phyloP scores from a whole-genome alignment of 2,888 invertebrate genomes.

The Callyntrura sp. region DNA sequence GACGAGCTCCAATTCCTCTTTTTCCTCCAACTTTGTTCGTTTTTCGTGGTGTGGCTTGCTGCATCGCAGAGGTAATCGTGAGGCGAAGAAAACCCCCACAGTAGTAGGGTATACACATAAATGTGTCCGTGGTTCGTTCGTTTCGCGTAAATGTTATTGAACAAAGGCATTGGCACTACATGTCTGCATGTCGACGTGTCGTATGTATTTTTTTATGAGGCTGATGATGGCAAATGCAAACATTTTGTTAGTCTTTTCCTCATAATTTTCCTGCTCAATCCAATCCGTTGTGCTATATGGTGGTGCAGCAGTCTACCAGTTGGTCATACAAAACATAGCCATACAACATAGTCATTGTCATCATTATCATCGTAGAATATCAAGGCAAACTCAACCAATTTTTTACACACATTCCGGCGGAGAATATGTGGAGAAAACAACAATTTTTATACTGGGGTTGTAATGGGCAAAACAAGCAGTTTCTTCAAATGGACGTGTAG shows the following conservation, averaged over 20 bases:
- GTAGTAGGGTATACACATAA: background rate
- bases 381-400: constrained; percentile 3
- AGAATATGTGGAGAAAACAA: background rate
- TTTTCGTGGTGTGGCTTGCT: background rate
- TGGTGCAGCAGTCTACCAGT: constrained; percentile 3
- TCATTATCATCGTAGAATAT: background rate
- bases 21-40: background rate
- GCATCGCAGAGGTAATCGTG: background rate
- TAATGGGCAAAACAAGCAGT: background rate
- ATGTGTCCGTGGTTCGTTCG: background rate
- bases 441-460: too few species aligned
- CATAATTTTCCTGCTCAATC: constrained; percentile 30
- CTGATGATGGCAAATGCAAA: constrained; percentile 33
- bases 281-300: constrained; percentile 21
- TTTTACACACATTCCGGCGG: background rate
- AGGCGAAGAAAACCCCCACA: background rate
- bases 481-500: background rate
- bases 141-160: background rate
- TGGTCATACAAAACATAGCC: background rate
- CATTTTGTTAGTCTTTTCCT: constrained; percentile 14
- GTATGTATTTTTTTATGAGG: background rate
- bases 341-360: background rate
- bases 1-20: constrained; percentile 63
- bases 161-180: background rate
- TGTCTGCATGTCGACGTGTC: background rate